phyloP scores from a whole-genome alignment of 2,797 vertebrate genomes.

The Eulemur coronatus region DNA sequence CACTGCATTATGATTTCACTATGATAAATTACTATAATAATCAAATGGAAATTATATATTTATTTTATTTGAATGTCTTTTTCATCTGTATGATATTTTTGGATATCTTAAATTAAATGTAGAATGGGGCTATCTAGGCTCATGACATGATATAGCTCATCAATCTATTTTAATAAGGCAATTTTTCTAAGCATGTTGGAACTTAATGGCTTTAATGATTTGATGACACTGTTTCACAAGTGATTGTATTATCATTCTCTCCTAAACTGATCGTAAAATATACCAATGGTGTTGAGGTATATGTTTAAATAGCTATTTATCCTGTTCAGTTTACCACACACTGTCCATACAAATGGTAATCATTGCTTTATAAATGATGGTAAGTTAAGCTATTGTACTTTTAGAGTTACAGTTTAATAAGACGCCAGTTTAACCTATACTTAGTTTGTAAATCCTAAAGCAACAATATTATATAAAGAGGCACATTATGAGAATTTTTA shows the following conservation, averaged over 20 bases:
- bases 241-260: constrained; percentile 15
- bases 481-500: not conserved
- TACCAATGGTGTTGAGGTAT: not conserved
- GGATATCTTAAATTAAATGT: constrained; percentile 47
- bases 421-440: not conserved
- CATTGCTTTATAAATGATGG: not conserved
- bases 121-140: not conserved
- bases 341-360: not conserved
- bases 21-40: constrained; percentile 55
- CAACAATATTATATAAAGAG: not conserved
- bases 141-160: constrained; percentile 12
- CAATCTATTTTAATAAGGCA: constrained; percentile 48
- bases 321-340: not conserved
- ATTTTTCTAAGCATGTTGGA: constrained; percentile 30
- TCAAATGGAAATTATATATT: constrained; percentile 27
- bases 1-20: not conserved
- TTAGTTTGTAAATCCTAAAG: not conserved
- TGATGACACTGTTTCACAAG: constrained; percentile 23
- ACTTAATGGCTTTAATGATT: constrained; percentile 48
- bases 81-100: constrained; percentile 40
- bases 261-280: constrained; percentile 20
- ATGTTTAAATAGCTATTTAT: constrained; percentile 26
- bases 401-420: not conserved
- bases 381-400: not conserved
- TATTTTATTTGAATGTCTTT: constrained; percentile 49